Percentiles rank a stretch among this genome's conserved stretches.
Evolutionary conservation across 2,888 invertebrate genomes (phyloP).

Genomic region (Osedax frankpressi): DNA sequence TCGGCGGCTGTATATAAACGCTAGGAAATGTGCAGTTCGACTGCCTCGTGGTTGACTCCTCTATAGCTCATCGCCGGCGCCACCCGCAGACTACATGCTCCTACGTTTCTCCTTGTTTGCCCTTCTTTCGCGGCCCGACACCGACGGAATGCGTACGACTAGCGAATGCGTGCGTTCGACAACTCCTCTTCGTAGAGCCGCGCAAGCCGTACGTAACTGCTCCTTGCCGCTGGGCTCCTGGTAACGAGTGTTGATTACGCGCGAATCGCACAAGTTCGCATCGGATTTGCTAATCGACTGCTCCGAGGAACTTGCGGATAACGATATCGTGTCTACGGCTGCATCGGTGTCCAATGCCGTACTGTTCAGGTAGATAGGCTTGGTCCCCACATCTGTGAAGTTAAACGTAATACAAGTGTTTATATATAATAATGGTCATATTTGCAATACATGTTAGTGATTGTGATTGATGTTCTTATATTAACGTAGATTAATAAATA

Average conservation of each 20-base stretch:
- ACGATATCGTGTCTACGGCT: not conserved
- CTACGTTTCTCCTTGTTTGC: not conserved
- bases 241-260: not conserved
- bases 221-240: not conserved
- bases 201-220: not conserved
- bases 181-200: not conserved
- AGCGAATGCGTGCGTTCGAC: not conserved
- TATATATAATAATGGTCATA: no score
- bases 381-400: not conserved
- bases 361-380: not conserved
- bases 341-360: not conserved
- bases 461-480: no score
- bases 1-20: no score
- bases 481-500: no score
- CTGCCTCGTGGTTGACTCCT: not conserved
- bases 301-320: not conserved
- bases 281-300: not conserved
- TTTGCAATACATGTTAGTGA: no score
- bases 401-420: no score
- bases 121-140: not conserved
- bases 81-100: not conserved
- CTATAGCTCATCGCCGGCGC: not conserved
- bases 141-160: not conserved
- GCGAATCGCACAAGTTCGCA: not conserved
- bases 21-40: no score